Evolutionary conservation across 1,140 invertebrate genomes (phyloP), one percentile per base, ranked within the genome.

Genomic region (Diorhabda sublineata): DNA sequence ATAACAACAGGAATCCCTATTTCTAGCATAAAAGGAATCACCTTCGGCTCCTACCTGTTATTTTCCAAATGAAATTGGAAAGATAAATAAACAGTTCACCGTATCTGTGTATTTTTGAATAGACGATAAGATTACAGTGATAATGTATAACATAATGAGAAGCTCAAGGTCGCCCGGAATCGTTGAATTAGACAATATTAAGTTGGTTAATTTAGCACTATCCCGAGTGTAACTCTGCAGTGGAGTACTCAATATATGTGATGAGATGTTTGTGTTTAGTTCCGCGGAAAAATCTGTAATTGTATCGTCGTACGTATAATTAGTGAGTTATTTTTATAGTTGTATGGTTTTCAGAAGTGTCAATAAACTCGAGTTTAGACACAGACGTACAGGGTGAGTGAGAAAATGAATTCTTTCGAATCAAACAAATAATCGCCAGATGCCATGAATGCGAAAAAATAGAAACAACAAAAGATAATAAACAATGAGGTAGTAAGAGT

Each of bases 121-220:
- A 42, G 47, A 47, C 67, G 70, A 71, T 71, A 71, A 71, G 70
- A 71, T 71, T 71, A 71, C 70, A 67, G 56, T 59, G 65, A 70
- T 70, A 61, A 45, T 52, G 69, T 60, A 42, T 45, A 44, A 43
- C 42, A 67, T 70, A 67, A 68, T 68, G 70, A 68, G 62, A 56
- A 68, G 44, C 63, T 43, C 70, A 68, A 71, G 70, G 70, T 64
- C 70, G 57, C 58, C 62, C 43, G 65, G 66, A 61, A 67, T 61
- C 45, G 61, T 62, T 64, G 63, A 69, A 64, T 69, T 64, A 64
- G 43, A 64, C 45, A 56, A 60, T 67, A 70, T 70, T 67, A 67
- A 70, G 61, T 70, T 62, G n/a, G 64, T 58, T 45, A 65, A 58
- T 47, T 65, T 65, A 65, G 58, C 52, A 58, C 64, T 44, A 44